Evolutionary conservation across 2,888 invertebrate species (phyloP).

Genomic region (Beris morrisii): DNA sequence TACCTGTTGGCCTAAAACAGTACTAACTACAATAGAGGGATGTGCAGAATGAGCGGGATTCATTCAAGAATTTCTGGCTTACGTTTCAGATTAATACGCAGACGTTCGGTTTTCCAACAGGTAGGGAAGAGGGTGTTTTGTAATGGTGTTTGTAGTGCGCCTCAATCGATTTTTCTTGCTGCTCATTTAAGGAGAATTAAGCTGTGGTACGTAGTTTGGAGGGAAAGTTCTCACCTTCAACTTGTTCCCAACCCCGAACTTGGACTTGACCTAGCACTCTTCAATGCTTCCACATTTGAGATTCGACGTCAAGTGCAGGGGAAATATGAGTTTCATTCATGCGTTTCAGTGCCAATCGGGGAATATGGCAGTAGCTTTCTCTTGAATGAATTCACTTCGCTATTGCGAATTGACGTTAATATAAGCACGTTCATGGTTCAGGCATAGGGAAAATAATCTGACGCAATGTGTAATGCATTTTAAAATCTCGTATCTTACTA

Average conservation of each 20-base stretch:
- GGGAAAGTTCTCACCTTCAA: background rate
- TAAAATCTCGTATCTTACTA: no score
- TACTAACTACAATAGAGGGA: background rate
- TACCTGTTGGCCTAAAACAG: slow-evolving; percentile 16
- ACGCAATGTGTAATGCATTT: no score
- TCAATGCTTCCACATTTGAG: no score
- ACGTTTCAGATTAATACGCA: slow-evolving; percentile 7
- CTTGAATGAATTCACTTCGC: no score
- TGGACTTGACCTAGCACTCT: slow-evolving; percentile 23
- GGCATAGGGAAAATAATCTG: no score
- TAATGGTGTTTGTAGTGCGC: background rate
- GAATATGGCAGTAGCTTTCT: no score
- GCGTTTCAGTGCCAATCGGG: background rate
- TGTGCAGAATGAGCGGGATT: background rate
- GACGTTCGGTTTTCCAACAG: background rate
- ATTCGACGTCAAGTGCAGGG: no score
- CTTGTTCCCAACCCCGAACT: slow-evolving; percentile 19
- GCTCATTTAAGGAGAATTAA: background rate
- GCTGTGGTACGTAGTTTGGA: background rate
- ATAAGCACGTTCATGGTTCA: no score
- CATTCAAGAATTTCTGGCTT: slow-evolving; percentile 13
- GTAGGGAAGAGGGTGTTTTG: background rate
- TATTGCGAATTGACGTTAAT: no score
- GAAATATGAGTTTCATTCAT: slow-evolving; percentile 18
- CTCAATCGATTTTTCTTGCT: slow-evolving; percentile 20